phyloP scores from a whole-genome alignment of 2,797 vertebrate species.

The Hydrocynus forskahlii region DNA sequence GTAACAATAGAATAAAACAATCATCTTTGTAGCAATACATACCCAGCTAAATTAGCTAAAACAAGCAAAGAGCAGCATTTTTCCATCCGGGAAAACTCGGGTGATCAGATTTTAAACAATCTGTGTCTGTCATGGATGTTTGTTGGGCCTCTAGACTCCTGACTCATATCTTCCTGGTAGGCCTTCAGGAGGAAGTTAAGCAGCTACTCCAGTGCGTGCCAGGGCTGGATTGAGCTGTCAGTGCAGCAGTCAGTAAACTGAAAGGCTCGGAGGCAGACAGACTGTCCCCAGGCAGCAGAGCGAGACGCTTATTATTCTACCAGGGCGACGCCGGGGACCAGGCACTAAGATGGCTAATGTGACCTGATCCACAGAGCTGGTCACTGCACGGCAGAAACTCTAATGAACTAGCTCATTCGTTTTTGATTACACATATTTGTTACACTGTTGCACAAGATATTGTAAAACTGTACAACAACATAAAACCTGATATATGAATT shows the following conservation, averaged over 20 bases:
- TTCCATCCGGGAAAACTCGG: background rate
- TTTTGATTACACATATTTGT: background rate
- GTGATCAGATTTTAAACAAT: background rate
- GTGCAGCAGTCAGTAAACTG: constrained; percentile 18
- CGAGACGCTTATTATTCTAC: constrained; percentile 7
- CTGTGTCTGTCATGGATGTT: background rate
- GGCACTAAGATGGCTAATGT: constrained; percentile 6
- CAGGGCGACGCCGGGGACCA: constrained; percentile 5
- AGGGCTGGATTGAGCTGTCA: constrained; percentile 13
- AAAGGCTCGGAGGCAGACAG: constrained; percentile 42
- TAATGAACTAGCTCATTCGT: background rate
- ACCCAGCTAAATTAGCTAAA: constrained; percentile 56
- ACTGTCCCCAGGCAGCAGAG: constrained; percentile 32
- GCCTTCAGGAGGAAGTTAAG: constrained; percentile 6
- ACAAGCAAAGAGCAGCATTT: constrained; percentile 7
- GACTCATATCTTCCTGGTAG: background rate
- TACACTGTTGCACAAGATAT: background rate
- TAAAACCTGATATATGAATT: background rate
- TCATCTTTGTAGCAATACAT: background rate
- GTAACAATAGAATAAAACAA: background rate
- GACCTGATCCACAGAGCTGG: constrained; percentile 1
- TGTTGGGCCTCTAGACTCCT: background rate
- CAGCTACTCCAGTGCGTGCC: background rate
- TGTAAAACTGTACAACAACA: background rate
- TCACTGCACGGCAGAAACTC: background rate